A percentile compares a stretch with the other conserved stretches of the same genome.
Evolutionary conservation across 2,113 vertebrate species (phyloP).

Genomic region (Pelobates fuscus): DNA sequence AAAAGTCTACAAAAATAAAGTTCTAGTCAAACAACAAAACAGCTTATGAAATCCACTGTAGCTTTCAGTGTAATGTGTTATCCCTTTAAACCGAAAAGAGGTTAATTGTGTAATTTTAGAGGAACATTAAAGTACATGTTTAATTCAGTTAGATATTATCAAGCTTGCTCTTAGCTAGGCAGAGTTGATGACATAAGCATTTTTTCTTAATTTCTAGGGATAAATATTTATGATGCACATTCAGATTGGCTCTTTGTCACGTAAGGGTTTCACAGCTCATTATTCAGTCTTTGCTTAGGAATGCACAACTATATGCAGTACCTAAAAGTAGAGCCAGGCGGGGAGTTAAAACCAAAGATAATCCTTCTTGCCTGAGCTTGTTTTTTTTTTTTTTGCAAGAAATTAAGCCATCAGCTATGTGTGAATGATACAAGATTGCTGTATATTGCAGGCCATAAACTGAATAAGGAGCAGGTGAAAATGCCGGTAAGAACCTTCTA

Average conservation of each 20-base stretch:
- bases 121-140: constrained; percentile 19
- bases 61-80: background rate
- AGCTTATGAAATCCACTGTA: background rate
- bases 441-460: background rate
- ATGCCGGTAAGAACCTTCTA: constrained; percentile 17
- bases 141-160: constrained; percentile 26
- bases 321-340: background rate
- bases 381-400: no score
- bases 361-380: constrained; percentile 17
- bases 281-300: constrained; percentile 33
- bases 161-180: constrained; percentile 3
- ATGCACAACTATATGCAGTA: background rate
- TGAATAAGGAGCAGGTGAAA: constrained; percentile 12
- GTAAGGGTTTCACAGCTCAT: background rate
- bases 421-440: background rate
- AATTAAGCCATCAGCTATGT: constrained; percentile 14
- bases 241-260: constrained; percentile 3
- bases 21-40: no score
- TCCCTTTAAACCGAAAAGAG: background rate
- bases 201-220: constrained; percentile 31
- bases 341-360: constrained; percentile 9
- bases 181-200: constrained; percentile 31
- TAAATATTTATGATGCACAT: constrained; percentile 37
- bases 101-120: constrained; percentile 11
- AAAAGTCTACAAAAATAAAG: no score